phyloP scores from a whole-genome alignment of 2,797 vertebrate species.

The Catostomus latipinnis region DNA sequence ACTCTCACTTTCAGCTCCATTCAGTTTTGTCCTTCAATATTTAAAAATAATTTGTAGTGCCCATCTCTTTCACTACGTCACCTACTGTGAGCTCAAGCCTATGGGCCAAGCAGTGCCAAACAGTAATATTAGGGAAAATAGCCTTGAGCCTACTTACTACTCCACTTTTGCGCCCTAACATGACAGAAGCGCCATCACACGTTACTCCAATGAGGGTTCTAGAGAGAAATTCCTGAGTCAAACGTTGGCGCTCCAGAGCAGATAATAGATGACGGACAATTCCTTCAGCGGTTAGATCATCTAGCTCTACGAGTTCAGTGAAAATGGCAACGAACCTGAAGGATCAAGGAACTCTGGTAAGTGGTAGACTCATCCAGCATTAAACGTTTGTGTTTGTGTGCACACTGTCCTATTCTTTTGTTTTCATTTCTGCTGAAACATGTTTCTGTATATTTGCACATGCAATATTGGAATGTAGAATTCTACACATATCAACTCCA shows the following conservation, averaged over 20 bases:
- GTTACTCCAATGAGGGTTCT: slow-evolving; percentile 31
- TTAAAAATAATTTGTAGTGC: slow-evolving; percentile 43
- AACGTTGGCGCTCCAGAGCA: slow-evolving; percentile 7
- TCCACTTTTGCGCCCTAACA: slow-evolving; percentile 22
- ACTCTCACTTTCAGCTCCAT: slow-evolving; percentile 21
- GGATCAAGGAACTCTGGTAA: not conserved
- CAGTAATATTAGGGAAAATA: slow-evolving; percentile 39
- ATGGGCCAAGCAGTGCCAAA: slow-evolving; percentile 45
- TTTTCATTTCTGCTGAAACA: slow-evolving; percentile 35
- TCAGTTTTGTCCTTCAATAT: slow-evolving; percentile 40
- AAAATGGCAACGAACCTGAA: slow-evolving; percentile 24
- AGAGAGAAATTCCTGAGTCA: slow-evolving; percentile 15
- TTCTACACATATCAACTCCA: slow-evolving; percentile 28
- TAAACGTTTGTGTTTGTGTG: not conserved
- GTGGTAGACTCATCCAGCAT: slow-evolving; percentile 1
- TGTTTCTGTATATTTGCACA: slow-evolving; percentile 27
- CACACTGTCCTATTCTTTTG: slow-evolving; percentile 18
- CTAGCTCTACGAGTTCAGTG: slow-evolving; percentile 29
- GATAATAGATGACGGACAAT: slow-evolving; percentile 8
- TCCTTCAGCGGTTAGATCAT: slow-evolving; percentile 24
- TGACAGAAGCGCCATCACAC: slow-evolving; percentile 42
- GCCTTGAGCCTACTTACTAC: slow-evolving; percentile 28
- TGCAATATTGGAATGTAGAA: not conserved
- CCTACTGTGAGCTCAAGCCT: slow-evolving; percentile 35
- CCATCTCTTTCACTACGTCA: slow-evolving; percentile 46